Conservation (phyloP, 2,888 invertebrate species). For the Drymonia ruficornis region DNA sequence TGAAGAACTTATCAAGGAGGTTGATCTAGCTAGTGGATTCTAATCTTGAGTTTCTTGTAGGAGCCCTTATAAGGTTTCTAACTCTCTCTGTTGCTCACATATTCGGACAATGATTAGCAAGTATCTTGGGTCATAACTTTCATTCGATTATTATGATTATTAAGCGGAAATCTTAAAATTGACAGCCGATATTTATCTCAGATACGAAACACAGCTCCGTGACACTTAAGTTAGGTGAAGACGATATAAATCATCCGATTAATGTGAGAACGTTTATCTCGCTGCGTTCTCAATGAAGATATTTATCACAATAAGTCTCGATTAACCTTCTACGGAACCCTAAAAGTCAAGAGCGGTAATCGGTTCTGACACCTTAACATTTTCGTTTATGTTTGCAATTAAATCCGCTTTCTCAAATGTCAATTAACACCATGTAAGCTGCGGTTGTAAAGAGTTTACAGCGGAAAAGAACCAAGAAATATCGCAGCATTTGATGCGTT, state of each 20-base stretch:
- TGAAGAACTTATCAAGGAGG: too few relatives aligned
- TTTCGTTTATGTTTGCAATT: constrained; percentile 43
- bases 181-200: constrained; percentile 1
- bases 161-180: neutral
- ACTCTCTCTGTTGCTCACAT: neutral
- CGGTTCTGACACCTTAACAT: constrained; percentile 39
- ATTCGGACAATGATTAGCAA: neutral
- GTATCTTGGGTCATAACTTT: neutral
- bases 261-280: constrained; percentile 13
- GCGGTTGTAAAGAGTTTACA: neutral
- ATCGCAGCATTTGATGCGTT: too few relatives aligned
- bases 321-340: constrained; percentile 32
- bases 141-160: neutral
- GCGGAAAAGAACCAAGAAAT: too few relatives aligned
- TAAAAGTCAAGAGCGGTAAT: constrained; percentile 31
- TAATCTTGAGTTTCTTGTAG: neutral
- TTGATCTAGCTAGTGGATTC: neutral
- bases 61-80: neutral
- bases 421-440: constrained; percentile 35
- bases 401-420: constrained; percentile 44
- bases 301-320: constrained; percentile 32
- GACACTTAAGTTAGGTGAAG: constrained; percentile 2
- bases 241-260: constrained; percentile 1
- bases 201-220: constrained; percentile 2
- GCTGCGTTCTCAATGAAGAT: constrained; percentile 32